These are phyloP conservation scores for Meloidogyne exigua DNA, from an alignment of 1,140 invertebrate species.

Conservation along the genomic window DNA sequence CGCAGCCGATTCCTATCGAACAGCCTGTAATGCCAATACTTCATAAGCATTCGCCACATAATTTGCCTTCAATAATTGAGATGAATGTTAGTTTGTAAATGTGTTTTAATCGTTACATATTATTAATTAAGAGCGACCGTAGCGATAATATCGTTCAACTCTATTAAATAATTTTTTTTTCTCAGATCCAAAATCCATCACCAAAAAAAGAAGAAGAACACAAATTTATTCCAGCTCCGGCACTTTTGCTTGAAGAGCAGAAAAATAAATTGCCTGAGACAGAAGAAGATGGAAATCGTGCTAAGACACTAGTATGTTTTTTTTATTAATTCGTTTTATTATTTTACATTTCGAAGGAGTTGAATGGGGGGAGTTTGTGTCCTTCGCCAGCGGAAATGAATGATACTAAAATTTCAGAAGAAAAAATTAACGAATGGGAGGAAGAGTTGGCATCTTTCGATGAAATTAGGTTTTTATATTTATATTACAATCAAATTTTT, in stretches of 20 bases:
- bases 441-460: constrained; percentile 10
- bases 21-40: background rate
- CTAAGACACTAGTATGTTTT: background rate
- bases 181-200: background rate
- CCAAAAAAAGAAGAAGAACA: background rate
- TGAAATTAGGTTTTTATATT: background rate
- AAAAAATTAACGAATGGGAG: constrained; percentile 15
- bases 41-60: background rate
- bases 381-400: background rate
- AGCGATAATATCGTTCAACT: too few relatives aligned
- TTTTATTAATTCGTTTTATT: background rate
- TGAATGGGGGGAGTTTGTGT: constrained; percentile 9
- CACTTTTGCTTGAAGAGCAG: background rate
- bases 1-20: background rate
- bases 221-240: background rate
- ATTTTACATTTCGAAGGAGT: background rate
- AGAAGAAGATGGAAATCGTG: background rate
- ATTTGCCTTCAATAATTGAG: background rate
- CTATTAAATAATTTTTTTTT: background rate
- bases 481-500: background rate
- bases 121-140: too few relatives aligned
- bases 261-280: background rate
- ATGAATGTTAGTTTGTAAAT: background rate
- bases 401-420: constrained; percentile 14
- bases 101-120: background rate